Percentiles rank a stretch among this genome's conserved stretches.
These are phyloP conservation scores for Ophion ellenae DNA, from an alignment of 2,888 invertebrate genomes.

Conservation along the genomic window DNA sequence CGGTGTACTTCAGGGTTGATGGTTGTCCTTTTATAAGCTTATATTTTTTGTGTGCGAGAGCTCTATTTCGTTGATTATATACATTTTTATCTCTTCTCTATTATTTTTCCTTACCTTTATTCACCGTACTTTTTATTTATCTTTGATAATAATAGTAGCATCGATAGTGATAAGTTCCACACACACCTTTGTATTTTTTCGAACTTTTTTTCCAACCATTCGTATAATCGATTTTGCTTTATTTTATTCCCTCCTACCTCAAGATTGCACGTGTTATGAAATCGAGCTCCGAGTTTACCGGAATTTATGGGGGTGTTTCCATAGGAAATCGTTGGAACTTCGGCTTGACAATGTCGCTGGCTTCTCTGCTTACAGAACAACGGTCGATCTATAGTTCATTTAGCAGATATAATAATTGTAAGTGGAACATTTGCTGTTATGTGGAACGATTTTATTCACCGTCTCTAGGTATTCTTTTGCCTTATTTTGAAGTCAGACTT, in stretches of 20 bases:
- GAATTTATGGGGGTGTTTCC: neutral
- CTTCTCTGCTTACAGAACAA: neutral
- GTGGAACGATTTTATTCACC: neutral
- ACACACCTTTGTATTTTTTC: neutral
- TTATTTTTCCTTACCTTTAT: neutral
- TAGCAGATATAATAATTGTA: neutral
- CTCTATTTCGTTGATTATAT: neutral
- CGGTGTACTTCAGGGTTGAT: too few species aligned
- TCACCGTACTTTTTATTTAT: neutral
- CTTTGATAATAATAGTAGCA: neutral
- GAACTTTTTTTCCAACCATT: neutral
- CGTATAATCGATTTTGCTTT: neutral
- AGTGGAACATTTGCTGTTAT: neutral
- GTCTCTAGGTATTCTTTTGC: neutral
- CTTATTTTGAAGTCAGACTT: neutral
- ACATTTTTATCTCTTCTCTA: neutral
- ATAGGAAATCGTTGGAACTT: neutral
- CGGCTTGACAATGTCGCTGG: neutral
- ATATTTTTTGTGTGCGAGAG: too few species aligned
- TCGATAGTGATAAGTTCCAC: neutral
- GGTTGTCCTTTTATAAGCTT: too few species aligned
- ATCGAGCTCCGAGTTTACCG: neutral
- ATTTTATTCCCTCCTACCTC: neutral
- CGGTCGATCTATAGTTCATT: neutral
- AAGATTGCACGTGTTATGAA: conserved; percentile 8